Base-by-base conservation (phyloP, 1,140 invertebrate species). In the Pseudomyrmex gracilis region DNA sequence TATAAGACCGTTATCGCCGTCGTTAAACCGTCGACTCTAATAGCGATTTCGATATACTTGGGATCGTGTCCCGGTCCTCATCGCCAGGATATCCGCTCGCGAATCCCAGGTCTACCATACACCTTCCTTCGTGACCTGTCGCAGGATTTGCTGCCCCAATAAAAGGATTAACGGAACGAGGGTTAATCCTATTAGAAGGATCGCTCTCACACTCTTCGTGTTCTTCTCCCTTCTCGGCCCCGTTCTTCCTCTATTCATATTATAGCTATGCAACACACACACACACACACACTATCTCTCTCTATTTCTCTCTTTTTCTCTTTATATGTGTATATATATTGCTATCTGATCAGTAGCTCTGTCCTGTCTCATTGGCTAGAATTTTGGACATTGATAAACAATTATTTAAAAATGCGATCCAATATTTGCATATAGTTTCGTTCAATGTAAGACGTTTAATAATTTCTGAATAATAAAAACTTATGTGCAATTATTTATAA, bases 141-240 rank as follows among this genome's bases (percentile, higher is more conserved):
- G 86, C 88, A 90, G 91, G 91, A 92, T 93, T 94, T 92, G 89
- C 89, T 88, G 83, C 86, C 71, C 91, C 92, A 93, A 93, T 93
- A 94, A 94, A 93, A 92, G 93, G 93, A 93, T 93, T 93, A 93
- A 92, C 89, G 85, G 91, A 90, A 93, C 93, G 91, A 92, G 92
- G 92, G 91, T 93, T 93, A 93, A 94, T 94, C 93, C 93, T 89
- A 93, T 92, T 90, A 91, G 90, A 91, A 90, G 89, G 88, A 87
- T 86, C 87, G 86, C 76, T 90, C 90, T 92, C 90, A 61, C 90
- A 90, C 83, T 87, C 88, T 82, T 67, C 63, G 66, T 68, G 51
- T 85, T 68, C 86, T 83, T 67, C 77, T 57, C 22, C 45, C 15
- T 7, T 47, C 70, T 73, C 47, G 22, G 78, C 22, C 58, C 43